Evolutionary conservation across 2,888 invertebrate species (phyloP), one percentile per base, ranked within the genome.

Genomic region (Craniophora ligustri): DNA sequence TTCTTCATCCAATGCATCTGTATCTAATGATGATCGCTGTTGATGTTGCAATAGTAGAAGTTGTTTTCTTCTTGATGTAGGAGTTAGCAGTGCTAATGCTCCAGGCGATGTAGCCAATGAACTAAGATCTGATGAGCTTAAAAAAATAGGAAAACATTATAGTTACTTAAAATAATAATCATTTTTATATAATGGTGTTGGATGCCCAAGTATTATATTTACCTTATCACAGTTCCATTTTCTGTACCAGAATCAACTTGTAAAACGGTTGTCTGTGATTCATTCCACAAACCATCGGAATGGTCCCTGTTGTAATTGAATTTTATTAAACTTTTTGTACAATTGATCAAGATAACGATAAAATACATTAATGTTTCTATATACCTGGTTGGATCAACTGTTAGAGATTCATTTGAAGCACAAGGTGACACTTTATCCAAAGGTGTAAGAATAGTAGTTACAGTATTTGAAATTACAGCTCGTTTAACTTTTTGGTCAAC

Each of bases 261-360:
- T 26, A 97, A 92, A 11, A 97, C 97, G 0, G 97, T 97, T 6
- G 96, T 96, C 90, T 98, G 97, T 8, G 97, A 97, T 90, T 97
- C 97, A 88, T 97, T 98, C 97, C 97, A 97, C 78, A 97, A 95
- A 41, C 97, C 96, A 82, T 98, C 97, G 38, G 97, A 97, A 85
- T 97, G 97, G 84, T 97, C 97, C 78, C 96, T 92, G 75, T n/a
- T 26, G n/a, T n/a, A n/a, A n/a, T 1, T n/a, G n/a, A 5, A 26
- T 26, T 26, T 26, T n/a, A 26, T 26, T 5, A 26, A n/a, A 26
- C n/a, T 26, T n/a, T n/a, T n/a, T n/a, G n/a, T n/a, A n/a, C n/a
- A n/a, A n/a, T n/a, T n/a, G n/a, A n/a, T n/a, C n/a, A n/a, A n/a
- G n/a, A 2, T 28, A 2, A 28, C 11, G 2, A 19, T 5, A 3